Percentiles rank a stretch among this genome's conserved stretches.
Evolutionary conservation across 2,113 vertebrate species (phyloP).

Genomic region (Thomomys bottae): DNA sequence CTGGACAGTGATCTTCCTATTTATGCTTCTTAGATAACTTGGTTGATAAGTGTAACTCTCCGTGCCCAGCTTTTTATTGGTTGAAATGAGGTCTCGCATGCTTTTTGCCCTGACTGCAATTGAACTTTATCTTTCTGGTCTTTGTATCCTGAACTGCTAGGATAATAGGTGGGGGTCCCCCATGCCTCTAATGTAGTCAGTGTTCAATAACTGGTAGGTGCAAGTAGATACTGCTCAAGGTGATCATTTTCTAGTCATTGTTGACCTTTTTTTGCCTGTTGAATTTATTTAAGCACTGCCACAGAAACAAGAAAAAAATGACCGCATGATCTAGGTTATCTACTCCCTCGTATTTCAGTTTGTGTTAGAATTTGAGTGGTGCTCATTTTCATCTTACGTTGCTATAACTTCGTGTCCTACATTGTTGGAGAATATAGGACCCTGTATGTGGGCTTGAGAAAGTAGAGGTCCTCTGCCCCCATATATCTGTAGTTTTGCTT

Average conservation of each 20-base stretch:
- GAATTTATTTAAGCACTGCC: slow-evolving; percentile 2
- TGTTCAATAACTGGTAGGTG: not conserved
- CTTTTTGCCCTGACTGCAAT: no score
- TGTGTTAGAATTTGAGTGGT: not conserved
- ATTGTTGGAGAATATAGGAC: no score
- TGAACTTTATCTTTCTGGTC: no score
- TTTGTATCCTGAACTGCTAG: no score
- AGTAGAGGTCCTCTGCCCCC: not conserved
- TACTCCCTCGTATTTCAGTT: slow-evolving; percentile 13
- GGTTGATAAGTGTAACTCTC: no score
- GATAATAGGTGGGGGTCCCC: no score
- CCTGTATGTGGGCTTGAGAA: not conserved
- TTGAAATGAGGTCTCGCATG: no score
- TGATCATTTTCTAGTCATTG: not conserved
- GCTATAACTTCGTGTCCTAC: not conserved
- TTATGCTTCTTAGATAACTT: no score
- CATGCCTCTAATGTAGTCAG: no score
- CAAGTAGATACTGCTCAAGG: not conserved
- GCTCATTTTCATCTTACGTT: not conserved
- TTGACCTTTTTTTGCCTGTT: slow-evolving; percentile 1
- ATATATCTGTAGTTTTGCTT: not conserved
- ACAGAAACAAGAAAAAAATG: not conserved
- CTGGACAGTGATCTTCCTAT: no score
- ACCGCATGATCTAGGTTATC: not conserved
- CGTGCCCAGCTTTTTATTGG: no score